Evolutionary conservation across 2,888 invertebrate genomes (phyloP), one percentile per base, ranked within the genome.

Genomic region (Agapostemon virescens): DNA sequence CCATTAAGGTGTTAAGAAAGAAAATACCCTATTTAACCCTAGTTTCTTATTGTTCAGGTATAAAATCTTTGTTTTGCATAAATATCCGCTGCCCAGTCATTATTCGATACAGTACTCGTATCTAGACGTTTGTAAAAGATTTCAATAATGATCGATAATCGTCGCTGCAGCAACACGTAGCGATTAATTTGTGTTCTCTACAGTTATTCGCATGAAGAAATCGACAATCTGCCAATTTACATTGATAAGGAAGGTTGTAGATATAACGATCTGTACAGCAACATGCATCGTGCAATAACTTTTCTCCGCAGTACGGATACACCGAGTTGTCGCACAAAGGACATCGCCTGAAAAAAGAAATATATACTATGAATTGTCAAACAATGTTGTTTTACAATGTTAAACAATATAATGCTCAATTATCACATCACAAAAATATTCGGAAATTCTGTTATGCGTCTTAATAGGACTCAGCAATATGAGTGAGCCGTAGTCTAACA

Each of bases 281-380:
- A 90, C 97, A 97, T 0, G 96, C 94, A 89, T 97, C 97, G 88
- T 97, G 96, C 6, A 95, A 93, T 77, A 96, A 93, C 92, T 96
- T 97, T 79, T 96, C 94, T 0, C 95, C 95, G 90, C 97, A 97
- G 91, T 97, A 97, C 86, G 95, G 94, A 91, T 95, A 96, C 6
- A 97, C 96, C 0, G 96, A 96, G 0, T 95, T 95, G 90, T 97
- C 97, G 88, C 97, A 97, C 40, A 95, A 91, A 0, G 97, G 97
- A 87, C 97, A 97, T n/a, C 78, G 79, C 17, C 85, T 89, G 69
- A 83, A 84, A 23, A 0, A 13, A 58, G 58, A 58, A n/a, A 52
- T 55, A 26, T 11, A 13, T 7, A 23, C 36, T 33, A 33, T 49
- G n/a, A 4, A 20, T 17, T 20, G 15, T 38, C 23, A 42, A 0